A percentile compares a stretch with the other conserved stretches of the same genome.
Evolutionary conservation across 2,113 vertebrate species (phyloP).

Genomic region (Trochalopteron elliotii): DNA sequence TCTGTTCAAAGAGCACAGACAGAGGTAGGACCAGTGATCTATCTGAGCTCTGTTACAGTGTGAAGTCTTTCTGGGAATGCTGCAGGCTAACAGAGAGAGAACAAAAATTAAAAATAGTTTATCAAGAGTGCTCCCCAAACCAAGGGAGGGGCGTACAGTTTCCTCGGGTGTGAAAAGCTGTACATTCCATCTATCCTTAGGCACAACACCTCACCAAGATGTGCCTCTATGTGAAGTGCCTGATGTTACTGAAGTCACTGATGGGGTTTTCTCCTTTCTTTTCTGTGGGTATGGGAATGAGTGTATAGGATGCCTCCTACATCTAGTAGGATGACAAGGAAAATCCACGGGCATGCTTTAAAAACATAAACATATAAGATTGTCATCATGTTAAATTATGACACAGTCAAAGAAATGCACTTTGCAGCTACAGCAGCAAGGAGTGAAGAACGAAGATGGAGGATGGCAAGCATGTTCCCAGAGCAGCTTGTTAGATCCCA

Average conservation of each 20-base stretch:
- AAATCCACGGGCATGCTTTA: not conserved
- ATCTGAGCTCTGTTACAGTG: not conserved
- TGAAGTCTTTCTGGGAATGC: not conserved
- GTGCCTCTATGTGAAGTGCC: not conserved
- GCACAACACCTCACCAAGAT: not conserved
- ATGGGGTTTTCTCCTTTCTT: not conserved
- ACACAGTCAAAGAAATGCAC: not conserved
- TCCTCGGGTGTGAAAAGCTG: accelerated
- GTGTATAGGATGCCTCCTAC: not conserved
- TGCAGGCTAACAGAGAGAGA: not conserved
- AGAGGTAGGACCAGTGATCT: not conserved
- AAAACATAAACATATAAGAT: not conserved
- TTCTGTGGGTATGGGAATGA: not conserved
- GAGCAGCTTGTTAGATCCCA: not conserved
- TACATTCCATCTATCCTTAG: not conserved
- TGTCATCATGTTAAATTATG: not conserved
- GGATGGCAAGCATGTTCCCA: not conserved
- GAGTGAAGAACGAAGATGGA: not conserved
- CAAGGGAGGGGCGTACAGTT: accelerated
- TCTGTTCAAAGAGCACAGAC: not conserved
- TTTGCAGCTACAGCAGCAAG: not conserved
- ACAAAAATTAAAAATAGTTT: not conserved
- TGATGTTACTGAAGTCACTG: not conserved
- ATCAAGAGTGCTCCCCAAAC: not conserved
- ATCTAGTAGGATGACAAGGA: not conserved